phyloP scores from a whole-genome alignment of 2,113 vertebrate genomes.

The Pelecanus crispus region DNA sequence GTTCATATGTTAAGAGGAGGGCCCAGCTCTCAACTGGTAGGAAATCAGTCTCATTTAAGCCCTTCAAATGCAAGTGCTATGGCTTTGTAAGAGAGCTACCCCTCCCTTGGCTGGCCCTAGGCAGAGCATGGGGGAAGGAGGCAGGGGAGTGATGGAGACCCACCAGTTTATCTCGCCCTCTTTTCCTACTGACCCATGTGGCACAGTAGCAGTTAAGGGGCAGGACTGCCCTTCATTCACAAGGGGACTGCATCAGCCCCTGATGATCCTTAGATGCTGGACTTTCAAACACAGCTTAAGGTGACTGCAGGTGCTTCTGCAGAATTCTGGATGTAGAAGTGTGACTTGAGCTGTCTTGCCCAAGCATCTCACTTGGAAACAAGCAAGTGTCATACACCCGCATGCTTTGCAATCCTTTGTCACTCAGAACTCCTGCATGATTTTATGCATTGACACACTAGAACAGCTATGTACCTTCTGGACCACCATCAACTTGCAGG shows the following conservation, averaged over 20 bases:
- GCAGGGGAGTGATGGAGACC: background rate
- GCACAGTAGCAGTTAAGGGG: fast-evolving
- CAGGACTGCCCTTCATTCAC: background rate
- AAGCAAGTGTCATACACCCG: background rate
- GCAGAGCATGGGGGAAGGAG: background rate
- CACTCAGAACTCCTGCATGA: background rate
- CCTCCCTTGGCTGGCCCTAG: background rate
- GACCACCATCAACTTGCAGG: background rate
- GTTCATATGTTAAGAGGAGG: background rate
- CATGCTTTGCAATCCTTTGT: background rate
- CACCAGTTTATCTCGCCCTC: background rate
- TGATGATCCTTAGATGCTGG: background rate
- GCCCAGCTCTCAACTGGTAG: background rate
- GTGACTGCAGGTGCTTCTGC: background rate
- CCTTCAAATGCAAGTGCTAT: background rate
- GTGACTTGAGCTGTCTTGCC: background rate
- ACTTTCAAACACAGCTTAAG: background rate
- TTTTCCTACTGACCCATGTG: background rate
- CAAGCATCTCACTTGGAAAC: background rate
- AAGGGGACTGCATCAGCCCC: background rate
- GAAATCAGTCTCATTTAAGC: background rate
- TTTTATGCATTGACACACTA: background rate
- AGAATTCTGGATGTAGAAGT: background rate
- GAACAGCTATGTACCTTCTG: background rate
- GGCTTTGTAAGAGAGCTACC: background rate